phyloP scores from a whole-genome alignment of 2,797 vertebrate species.

The Channallabes apus region DNA sequence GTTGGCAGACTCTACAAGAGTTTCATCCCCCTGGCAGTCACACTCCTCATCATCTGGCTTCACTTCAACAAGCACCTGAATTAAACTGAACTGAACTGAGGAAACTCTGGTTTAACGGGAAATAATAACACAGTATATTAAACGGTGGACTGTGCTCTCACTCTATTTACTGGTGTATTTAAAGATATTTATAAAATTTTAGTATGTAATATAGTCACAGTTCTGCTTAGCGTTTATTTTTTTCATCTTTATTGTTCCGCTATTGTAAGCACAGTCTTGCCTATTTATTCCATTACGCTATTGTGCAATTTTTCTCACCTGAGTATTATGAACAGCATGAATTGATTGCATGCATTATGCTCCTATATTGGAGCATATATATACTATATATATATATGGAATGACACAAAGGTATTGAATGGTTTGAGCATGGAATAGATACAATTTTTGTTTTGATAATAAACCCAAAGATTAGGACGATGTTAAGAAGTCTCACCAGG shows the following conservation, averaged over 20 bases:
- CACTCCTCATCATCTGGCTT: background rate
- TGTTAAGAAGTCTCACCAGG: background rate
- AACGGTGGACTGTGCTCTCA: background rate
- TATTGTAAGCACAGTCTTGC: background rate
- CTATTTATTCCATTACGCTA: background rate
- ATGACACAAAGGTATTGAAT: background rate
- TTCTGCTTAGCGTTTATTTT: background rate
- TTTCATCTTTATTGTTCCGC: background rate
- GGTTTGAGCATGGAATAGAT: background rate
- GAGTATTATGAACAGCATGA: background rate
- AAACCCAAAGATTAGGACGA: no score
- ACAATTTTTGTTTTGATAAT: no score
- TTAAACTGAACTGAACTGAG: background rate
- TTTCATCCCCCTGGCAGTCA: constrained; percentile 11
- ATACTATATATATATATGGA: no score
- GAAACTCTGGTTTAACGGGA: background rate
- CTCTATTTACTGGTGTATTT: background rate
- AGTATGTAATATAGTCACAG: background rate
- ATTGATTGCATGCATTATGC: background rate
- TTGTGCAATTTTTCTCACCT: background rate
- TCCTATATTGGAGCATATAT: background rate
- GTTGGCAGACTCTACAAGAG: background rate
- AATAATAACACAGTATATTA: background rate
- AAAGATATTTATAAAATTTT: background rate
- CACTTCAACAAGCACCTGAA: background rate